Base-by-base conservation (phyloP, 1,140 invertebrate species). In the Varroa destructor region DNA sequence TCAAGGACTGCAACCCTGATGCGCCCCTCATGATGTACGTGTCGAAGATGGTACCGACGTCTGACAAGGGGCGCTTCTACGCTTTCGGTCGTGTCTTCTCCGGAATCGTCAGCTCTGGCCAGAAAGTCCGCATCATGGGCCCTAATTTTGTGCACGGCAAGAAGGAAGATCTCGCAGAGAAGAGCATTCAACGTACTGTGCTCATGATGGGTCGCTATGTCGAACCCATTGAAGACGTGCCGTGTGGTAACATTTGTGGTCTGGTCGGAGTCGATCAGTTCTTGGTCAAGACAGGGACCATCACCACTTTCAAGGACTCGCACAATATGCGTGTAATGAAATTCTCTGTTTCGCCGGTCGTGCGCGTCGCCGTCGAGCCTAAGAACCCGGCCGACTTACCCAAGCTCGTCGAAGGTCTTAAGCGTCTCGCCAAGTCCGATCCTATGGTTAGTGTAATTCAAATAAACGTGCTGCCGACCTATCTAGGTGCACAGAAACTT, bases 141-240 rank as follows among this genome's bases (percentile, higher is more conserved):
- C 95, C 97, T 74, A 98, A 99, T 84, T 99, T 89, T 82, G 83
- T 85, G 4, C 93, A 92, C 72, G 96, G 96, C 77, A 99, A 98
- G 84, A 99, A 98, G 79, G 95, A 98, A 82, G 96, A 99, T 87
- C 83, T 98, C 75, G 97, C 93, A 78, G 93, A 98, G 80, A 99
- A 99, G 83, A 90, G 90, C 77, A 98, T 99, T 81, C 96, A 99
- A 76, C 82, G 84, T 84, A 99, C 97, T 46, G 97, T 99, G 80
- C 84, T 99, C 74, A 99, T 99, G 97, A 99, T 99, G 97, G 97
- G 97, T 76, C 90, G 97, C 85, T 97, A 97, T 78, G 91, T 93
- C 70, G 97, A 99, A 83, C 92, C 96, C 74, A 99, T 99, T 81
- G 95, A 99, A 82, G 94, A 99, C 85, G 94, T 99, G 74, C 97